Conservation (phyloP, 2,888 invertebrate genomes). For the Meghimatium bilineatum region DNA sequence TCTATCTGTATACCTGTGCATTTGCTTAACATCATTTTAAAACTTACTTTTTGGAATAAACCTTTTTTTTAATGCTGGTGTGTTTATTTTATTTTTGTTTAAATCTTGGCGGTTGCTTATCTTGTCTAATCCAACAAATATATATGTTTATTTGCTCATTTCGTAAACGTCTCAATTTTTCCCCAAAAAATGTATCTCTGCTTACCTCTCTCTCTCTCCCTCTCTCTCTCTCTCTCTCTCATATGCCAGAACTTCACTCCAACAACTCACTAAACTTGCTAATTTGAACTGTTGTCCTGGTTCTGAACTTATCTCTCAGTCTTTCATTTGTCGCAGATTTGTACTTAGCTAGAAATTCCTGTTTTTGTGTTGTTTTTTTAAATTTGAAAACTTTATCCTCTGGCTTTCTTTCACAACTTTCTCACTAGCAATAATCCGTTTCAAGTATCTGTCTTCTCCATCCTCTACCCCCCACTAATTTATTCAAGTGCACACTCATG, state of each 20-base stretch:
- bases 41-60: no score
- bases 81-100: no score
- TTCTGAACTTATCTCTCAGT: background rate
- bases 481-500: conserved; percentile 5
- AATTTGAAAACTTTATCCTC: background rate
- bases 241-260: no score
- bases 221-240: background rate
- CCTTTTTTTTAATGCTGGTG: no score
- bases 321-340: background rate
- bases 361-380: background rate
- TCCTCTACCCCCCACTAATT: no score
- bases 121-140: background rate
- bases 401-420: background rate
- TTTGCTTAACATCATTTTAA: no score
- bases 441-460: no score
- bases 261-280: background rate
- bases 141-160: background rate
- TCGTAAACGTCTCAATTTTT: background rate
- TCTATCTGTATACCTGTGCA: no score
- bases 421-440: background rate
- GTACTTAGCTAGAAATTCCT: background rate
- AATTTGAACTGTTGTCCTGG: background rate
- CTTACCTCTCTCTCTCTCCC: background rate
- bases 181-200: no score
- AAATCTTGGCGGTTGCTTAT: no score